Evolutionary conservation across 2,113 vertebrate genomes (phyloP).

Genomic region (Lates calcarifer): DNA sequence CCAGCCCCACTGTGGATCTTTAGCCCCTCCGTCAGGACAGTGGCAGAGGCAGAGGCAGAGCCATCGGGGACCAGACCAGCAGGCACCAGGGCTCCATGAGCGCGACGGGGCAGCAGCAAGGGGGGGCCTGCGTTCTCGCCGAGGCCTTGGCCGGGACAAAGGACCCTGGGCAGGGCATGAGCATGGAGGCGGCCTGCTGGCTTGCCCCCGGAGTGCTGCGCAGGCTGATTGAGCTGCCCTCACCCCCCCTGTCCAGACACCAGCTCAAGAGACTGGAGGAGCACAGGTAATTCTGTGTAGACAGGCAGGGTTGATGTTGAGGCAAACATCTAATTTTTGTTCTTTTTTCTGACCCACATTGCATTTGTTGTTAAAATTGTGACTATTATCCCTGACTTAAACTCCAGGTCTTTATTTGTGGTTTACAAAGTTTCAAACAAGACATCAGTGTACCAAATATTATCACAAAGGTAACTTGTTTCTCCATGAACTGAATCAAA

Average conservation of each 20-base stretch:
- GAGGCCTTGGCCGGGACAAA: slow-evolving; percentile 69
- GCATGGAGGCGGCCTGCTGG: slow-evolving; percentile 82
- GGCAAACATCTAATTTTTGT: no score
- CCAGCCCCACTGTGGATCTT: slow-evolving; percentile 59
- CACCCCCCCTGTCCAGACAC: slow-evolving; percentile 92
- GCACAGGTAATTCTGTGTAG: slow-evolving; percentile 85
- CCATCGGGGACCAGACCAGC: slow-evolving; percentile 63
- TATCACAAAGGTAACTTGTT: no score
- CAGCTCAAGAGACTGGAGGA: slow-evolving; percentile 98
- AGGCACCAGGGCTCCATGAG: slow-evolving; percentile 77
- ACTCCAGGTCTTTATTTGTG: no score
- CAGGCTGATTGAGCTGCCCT: slow-evolving; percentile 92
- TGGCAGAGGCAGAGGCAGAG: slow-evolving; percentile 72
- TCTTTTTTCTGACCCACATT: no score
- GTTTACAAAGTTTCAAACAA: no score
- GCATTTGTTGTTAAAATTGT: no score
- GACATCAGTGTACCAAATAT: no score
- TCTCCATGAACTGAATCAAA: no score
- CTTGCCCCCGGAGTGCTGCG: slow-evolving; percentile 83
- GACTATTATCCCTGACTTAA: no score
- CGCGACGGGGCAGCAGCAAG: slow-evolving; percentile 72
- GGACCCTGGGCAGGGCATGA: slow-evolving; percentile 68
- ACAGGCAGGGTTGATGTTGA: no score
- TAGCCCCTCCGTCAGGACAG: slow-evolving; percentile 61
- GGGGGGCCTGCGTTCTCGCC: slow-evolving; percentile 74